Percentiles rank a stretch among this genome's conserved stretches.
phyloP scores from a whole-genome alignment of 2,797 vertebrate genomes.

The Micromesistius poutassou region DNA sequence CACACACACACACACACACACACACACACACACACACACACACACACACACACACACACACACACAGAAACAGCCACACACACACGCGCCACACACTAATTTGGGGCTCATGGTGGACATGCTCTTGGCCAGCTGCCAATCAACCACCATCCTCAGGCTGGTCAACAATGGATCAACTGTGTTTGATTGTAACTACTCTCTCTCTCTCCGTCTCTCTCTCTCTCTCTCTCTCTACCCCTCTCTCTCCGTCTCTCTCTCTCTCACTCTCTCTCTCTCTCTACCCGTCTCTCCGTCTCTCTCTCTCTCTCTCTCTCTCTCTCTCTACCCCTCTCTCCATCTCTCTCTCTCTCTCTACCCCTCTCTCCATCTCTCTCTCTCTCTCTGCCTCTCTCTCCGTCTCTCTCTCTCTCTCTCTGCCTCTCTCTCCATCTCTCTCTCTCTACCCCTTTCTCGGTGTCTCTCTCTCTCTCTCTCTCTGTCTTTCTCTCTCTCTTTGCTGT shows the following conservation, averaged over 20 bases:
- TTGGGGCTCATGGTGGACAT: constrained; percentile 33
- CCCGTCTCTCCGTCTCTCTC: constrained; percentile 44
- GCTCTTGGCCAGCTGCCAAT: constrained; percentile 40
- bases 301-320: constrained; percentile 31
- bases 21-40: constrained; percentile 6
- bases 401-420: constrained; percentile 42
- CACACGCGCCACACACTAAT: constrained; percentile 31
- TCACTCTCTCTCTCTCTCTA: too few species aligned
- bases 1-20: constrained; percentile 10
- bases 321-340: constrained; percentile 34
- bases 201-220: constrained; percentile 46
- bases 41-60: constrained; percentile 7
- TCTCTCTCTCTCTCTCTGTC: constrained; percentile 20
- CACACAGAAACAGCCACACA: constrained; percentile 7
- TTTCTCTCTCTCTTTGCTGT: constrained; percentile 23
- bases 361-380: constrained; percentile 48
- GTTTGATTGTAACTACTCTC: constrained; percentile 4
- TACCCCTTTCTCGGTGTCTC: constrained; percentile 46
- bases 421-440: constrained; percentile 15
- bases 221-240: too few species aligned
- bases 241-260: too few species aligned
- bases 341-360: constrained; percentile 21
- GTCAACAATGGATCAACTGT: constrained; percentile 58
- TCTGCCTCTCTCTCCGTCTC: constrained; percentile 33
- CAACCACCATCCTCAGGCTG: constrained; percentile 37